Percentiles rank a stretch among this genome's conserved stretches.
These are phyloP conservation scores for Saguinus midas DNA, from an alignment of 2,113 vertebrate species.

Conservation along the genomic window DNA sequence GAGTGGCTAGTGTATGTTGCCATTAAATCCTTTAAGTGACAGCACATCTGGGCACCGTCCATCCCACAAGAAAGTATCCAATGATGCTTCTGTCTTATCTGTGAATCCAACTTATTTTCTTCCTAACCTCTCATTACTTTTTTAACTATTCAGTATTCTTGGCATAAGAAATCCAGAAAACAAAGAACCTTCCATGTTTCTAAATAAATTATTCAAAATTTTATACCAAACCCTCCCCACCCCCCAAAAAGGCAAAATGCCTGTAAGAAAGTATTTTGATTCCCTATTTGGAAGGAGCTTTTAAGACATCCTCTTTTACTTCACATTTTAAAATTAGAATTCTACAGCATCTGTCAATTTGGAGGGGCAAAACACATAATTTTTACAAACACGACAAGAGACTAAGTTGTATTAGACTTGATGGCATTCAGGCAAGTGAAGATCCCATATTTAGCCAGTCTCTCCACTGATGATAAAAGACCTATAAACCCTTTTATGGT, in stretches of 20 bases:
- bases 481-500: conserved; percentile 59
- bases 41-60: background rate
- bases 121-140: background rate
- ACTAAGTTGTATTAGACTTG: conserved; percentile 82
- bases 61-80: background rate
- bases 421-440: conserved; percentile 79
- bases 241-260: background rate
- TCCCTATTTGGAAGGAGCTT: background rate
- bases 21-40: background rate
- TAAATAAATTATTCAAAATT: conserved; percentile 41
- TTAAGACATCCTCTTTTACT: background rate
- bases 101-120: conserved; percentile 18
- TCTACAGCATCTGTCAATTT: conserved; percentile 23
- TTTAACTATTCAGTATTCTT: conserved; percentile 44
- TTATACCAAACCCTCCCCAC: background rate
- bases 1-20: background rate
- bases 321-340: conserved; percentile 51
- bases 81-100: background rate
- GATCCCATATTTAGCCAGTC: conserved; percentile 72
- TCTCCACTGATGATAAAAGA: conserved; percentile 51
- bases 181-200: conserved; percentile 35
- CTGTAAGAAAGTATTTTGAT: background rate
- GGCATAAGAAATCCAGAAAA: conserved; percentile 27
- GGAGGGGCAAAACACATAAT: background rate
- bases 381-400: conserved; percentile 78